Conservation (phyloP, 2,797 vertebrate species). For the Pagetopsis macropterus region DNA sequence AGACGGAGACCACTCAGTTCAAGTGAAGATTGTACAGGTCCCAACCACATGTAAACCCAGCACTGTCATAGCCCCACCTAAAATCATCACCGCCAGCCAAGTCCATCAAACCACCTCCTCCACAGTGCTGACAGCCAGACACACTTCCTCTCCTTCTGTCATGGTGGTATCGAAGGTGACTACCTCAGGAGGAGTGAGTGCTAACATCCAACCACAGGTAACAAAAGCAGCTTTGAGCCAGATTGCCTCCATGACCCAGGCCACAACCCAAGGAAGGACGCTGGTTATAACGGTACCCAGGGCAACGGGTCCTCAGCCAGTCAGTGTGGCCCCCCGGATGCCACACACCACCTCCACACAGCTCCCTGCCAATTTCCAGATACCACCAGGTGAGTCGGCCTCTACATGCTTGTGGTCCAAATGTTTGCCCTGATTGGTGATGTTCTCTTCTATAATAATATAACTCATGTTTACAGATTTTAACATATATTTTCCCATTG, state of each 20-base stretch:
- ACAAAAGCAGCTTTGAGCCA: conserved; percentile 47
- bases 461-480: background rate
- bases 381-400: conserved; percentile 76
- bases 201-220: conserved; percentile 18
- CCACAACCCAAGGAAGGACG: conserved; percentile 51
- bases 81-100: conserved; percentile 2
- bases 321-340: conserved; percentile 46
- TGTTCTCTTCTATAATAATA: background rate
- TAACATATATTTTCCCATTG: background rate
- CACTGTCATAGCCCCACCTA: background rate
- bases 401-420: accelerated
- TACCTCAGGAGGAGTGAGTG: conserved; percentile 5
- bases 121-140: conserved; percentile 6
- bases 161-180: conserved; percentile 50
- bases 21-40: conserved; percentile 24
- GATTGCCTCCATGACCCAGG: conserved; percentile 46
- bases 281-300: conserved; percentile 76
- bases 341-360: conserved; percentile 63
- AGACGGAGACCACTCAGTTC: background rate
- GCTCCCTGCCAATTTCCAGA: conserved; percentile 80
- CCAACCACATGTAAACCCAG: conserved; percentile 17
- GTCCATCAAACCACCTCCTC: conserved; percentile 1
- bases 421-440: background rate
- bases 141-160: conserved; percentile 29
- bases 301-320: conserved; percentile 54